A percentile compares a stretch with the other conserved stretches of the same genome.
These are phyloP conservation scores for Lepidothrix coronata DNA, from an alignment of 2,113 vertebrate genomes.

Conservation along the genomic window DNA sequence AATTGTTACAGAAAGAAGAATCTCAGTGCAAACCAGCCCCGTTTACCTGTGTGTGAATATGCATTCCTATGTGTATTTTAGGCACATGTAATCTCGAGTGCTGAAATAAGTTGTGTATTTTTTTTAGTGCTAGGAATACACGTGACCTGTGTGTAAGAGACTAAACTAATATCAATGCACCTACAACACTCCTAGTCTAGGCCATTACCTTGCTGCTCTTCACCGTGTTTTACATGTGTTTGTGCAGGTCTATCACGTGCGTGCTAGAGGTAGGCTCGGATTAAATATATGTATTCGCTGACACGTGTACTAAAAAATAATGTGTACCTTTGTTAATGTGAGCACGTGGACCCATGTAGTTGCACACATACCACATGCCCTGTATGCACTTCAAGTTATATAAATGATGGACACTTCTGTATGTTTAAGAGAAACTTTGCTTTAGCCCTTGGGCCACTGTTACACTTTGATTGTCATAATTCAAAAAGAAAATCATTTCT, in stretches of 20 bases:
- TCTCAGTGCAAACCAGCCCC: not conserved
- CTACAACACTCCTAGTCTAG: not conserved
- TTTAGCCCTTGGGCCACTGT: not conserved
- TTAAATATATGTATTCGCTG: not conserved
- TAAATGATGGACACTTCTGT: not conserved
- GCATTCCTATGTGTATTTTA: not conserved
- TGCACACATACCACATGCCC: not conserved
- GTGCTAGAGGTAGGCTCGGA: not conserved
- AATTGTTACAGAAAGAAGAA: not conserved
- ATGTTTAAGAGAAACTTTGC: not conserved
- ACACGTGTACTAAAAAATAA: not conserved
- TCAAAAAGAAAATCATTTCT: not conserved
- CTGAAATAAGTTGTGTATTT: not conserved
- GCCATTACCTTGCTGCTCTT: not conserved
- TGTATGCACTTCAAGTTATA: not conserved
- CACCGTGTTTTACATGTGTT: not conserved
- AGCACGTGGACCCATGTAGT: rapidly evolving
- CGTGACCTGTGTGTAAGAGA: not conserved
- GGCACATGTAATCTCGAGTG: not conserved
- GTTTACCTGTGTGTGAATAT: not conserved
- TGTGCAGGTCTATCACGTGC: not conserved
- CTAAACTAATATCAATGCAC: not conserved
- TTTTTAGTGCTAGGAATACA: not conserved
- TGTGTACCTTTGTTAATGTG: not conserved
- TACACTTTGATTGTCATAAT: not conserved